Evolutionary conservation across 2,888 invertebrate genomes (phyloP).

Genomic region (Cancer borealis): DNA sequence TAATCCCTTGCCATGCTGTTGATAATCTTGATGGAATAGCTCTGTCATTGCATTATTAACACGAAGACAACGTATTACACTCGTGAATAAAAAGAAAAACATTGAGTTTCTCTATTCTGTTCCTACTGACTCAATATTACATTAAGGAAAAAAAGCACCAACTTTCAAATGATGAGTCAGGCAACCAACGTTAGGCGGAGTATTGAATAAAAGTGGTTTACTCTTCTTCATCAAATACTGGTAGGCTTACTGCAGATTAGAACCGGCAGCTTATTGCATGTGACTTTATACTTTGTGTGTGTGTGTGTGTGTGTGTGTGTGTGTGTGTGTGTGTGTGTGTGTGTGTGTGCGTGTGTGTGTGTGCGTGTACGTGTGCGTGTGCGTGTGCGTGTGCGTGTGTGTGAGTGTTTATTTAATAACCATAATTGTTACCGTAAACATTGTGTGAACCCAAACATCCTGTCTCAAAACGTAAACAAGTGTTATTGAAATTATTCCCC

Average conservation of each 20-base stretch:
- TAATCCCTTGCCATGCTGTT: neutral
- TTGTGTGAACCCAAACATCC: neutral
- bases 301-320: constrained; percentile 32
- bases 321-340: constrained; percentile 32
- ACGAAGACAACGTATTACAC: neutral
- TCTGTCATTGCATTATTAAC: neutral
- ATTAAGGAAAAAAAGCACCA: neutral
- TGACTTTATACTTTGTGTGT: neutral
- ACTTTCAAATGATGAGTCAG: neutral
- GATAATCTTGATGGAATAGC: neutral
- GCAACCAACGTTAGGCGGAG: neutral
- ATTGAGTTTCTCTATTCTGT: too few species aligned
- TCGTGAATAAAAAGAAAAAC: neutral
- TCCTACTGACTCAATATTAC: neutral
- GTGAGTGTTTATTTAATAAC: neutral
- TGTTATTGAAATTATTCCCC: neutral
- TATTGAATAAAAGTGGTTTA: neutral
- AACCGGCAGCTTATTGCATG: neutral
- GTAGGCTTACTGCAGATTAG: neutral
- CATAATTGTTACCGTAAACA: neutral
- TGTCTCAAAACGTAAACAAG: neutral
- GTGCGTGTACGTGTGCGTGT: neutral
- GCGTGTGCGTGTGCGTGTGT: constrained; percentile 32
- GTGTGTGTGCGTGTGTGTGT: constrained; percentile 32
- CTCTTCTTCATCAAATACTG: neutral